A percentile compares a stretch with the other conserved stretches of the same genome.
Evolutionary conservation across 92 coral and sea anemone species (phyloP).

Genomic region (Bergia puertoricense): DNA sequence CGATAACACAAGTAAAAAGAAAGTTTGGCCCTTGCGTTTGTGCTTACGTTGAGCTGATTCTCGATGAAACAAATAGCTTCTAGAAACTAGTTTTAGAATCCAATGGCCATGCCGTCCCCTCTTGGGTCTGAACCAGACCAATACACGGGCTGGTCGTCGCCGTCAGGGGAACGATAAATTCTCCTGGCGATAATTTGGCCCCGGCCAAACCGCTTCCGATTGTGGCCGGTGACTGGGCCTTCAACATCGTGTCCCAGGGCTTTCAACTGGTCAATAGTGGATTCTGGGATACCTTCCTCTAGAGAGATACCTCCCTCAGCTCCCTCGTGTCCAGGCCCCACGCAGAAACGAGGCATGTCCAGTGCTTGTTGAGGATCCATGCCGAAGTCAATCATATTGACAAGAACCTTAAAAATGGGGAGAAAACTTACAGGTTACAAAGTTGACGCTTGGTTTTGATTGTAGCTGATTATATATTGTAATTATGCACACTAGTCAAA

Average conservation of each 20-base stretch:
- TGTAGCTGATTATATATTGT: too few species aligned
- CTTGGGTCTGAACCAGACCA: constrained; percentile 99
- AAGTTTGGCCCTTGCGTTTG: too few species aligned
- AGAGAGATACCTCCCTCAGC: constrained; percentile 58
- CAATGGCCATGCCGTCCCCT: constrained; percentile 91
- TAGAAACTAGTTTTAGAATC: constrained; percentile 53
- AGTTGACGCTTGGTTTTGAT: too few species aligned
- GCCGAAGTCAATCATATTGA: constrained; percentile 94
- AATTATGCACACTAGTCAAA: too few species aligned
- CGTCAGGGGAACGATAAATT: constrained; percentile 53
- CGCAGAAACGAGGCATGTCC: constrained; percentile 87
- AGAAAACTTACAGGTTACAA: background rate
- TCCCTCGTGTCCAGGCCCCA: constrained; percentile 44
- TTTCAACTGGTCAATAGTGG: constrained; percentile 53
- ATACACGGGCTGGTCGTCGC: constrained; percentile 64
- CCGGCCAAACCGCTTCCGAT: constrained; percentile 75
- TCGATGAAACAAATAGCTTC: too few species aligned
- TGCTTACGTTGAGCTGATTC: too few species aligned
- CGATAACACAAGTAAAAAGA: too few species aligned
- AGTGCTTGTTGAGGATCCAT: constrained; percentile 98
- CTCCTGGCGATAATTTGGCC: constrained; percentile 84
- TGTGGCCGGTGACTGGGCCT: constrained; percentile 70
- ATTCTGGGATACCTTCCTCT: constrained; percentile 82
- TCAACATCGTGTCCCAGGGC: constrained; percentile 73
- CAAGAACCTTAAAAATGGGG: constrained; percentile 66